Evolutionary conservation across 2,888 invertebrate genomes (phyloP).

Genomic region (Agrochola lychnidis): DNA sequence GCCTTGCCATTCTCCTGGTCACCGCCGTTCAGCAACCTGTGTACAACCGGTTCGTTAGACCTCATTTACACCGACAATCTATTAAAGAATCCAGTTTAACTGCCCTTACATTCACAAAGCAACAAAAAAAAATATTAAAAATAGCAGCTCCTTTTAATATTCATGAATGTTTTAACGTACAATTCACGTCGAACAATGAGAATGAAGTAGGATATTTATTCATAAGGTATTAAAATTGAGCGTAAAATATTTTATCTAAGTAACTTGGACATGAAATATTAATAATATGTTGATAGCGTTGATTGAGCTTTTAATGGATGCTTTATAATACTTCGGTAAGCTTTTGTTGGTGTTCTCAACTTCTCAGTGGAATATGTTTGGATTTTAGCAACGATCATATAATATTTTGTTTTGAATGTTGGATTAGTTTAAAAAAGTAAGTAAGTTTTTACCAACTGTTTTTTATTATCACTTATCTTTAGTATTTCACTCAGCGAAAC

Average conservation of each 20-base stretch:
- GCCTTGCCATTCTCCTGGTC: slow-evolving; percentile 73
- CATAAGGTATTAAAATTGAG: slow-evolving; percentile 42
- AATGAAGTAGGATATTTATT: slow-evolving; percentile 49
- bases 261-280: slow-evolving; percentile 50
- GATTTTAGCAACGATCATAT: not conserved
- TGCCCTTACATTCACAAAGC: slow-evolving; percentile 14
- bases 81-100: slow-evolving; percentile 23
- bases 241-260: slow-evolving; percentile 49
- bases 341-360: slow-evolving; percentile 13
- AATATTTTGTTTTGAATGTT: not conserved
- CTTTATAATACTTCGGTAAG: slow-evolving; percentile 20
- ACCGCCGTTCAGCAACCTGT: slow-evolving; percentile 45
- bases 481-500: not conserved
- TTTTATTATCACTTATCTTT: not conserved
- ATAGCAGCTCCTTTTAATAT: slow-evolving; percentile 31
- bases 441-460: not conserved
- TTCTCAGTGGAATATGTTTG: slow-evolving; percentile 6
- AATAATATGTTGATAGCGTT: slow-evolving; percentile 56
- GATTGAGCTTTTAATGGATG: slow-evolving; percentile 38
- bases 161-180: slow-evolving; percentile 40
- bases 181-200: slow-evolving; percentile 39
- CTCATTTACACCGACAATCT: slow-evolving; percentile 67
- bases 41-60: slow-evolving; percentile 69
- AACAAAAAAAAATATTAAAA: slow-evolving; percentile 9
- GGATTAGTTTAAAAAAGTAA: not conserved